Evolutionary conservation across 2,888 invertebrate species (phyloP).

Genomic region (Synanthedon tipuliformis): DNA sequence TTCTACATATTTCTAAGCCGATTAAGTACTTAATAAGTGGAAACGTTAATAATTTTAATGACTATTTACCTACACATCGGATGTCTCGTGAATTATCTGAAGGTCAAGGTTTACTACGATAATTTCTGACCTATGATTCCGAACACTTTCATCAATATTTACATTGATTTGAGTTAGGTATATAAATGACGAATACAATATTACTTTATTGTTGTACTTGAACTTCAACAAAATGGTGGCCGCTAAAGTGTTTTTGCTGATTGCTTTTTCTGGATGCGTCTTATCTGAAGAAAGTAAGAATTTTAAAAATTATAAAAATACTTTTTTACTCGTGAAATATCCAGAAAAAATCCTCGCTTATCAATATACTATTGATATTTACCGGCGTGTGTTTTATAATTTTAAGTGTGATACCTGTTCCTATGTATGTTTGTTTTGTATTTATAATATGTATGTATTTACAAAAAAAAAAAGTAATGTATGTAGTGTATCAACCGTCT

Average conservation of each 20-base stretch:
- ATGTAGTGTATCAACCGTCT: too few relatives aligned
- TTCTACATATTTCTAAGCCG: background rate
- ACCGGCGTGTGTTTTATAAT: too few relatives aligned
- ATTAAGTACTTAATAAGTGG: too few relatives aligned
- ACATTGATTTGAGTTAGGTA: background rate
- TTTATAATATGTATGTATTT: too few relatives aligned
- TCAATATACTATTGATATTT: too few relatives aligned
- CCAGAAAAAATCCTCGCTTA: too few relatives aligned
- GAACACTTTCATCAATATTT: constrained; percentile 10
- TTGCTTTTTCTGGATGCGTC: constrained; percentile 11
- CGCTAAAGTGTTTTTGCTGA: constrained; percentile 8
- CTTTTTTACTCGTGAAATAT: too few relatives aligned
- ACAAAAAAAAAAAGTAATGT: too few relatives aligned
- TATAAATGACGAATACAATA: background rate
- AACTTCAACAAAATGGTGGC: constrained; percentile 9
- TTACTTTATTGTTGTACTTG: constrained; percentile 4
- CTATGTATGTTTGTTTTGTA: too few relatives aligned
- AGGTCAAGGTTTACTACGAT: constrained; percentile 7
- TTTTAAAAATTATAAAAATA: too few relatives aligned
- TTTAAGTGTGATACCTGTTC: too few relatives aligned
- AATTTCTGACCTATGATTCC: constrained; percentile 30
- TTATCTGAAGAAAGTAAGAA: constrained; percentile 10
- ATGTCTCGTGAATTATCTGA: background rate
- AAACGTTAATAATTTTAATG: too few relatives aligned
- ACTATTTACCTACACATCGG: background rate